Evolutionary conservation across 2,797 vertebrate species (phyloP).

Genomic region (Muscicapa striata): DNA sequence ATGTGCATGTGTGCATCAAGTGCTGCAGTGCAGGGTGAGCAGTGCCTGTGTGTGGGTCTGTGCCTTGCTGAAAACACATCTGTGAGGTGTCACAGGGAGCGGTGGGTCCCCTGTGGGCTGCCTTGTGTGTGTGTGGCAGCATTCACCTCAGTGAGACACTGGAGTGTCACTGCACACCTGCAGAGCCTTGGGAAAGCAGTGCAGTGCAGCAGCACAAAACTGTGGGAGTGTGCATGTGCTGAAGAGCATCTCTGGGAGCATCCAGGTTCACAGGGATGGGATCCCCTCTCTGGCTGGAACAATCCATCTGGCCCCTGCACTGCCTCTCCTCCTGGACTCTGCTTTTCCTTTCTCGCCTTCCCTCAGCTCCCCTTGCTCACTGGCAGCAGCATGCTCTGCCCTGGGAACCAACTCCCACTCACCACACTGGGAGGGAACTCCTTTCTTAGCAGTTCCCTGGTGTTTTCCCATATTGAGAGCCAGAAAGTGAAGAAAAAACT

Average conservation of each 20-base stretch:
- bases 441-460: background rate
- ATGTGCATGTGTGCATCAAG: background rate
- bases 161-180: background rate
- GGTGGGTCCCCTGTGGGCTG: background rate
- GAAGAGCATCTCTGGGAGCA: background rate
- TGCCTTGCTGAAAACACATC: background rate
- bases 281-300: background rate
- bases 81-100: background rate
- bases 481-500: constrained; percentile 7
- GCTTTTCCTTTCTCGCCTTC: background rate
- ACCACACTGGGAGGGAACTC: constrained; percentile 3
- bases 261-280: background rate
- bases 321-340: background rate
- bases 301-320: background rate
- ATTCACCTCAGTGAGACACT: background rate
- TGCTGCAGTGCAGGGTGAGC: background rate
- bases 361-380: background rate
- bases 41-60: rapidly evolving
- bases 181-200: background rate
- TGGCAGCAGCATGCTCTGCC: background rate
- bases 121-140: background rate
- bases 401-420: constrained; percentile 35
- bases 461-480: background rate
- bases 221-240: background rate
- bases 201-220: background rate